Base-by-base conservation (phyloP, 2,797 vertebrate genomes). In the Distichodus sexfasciatus region DNA sequence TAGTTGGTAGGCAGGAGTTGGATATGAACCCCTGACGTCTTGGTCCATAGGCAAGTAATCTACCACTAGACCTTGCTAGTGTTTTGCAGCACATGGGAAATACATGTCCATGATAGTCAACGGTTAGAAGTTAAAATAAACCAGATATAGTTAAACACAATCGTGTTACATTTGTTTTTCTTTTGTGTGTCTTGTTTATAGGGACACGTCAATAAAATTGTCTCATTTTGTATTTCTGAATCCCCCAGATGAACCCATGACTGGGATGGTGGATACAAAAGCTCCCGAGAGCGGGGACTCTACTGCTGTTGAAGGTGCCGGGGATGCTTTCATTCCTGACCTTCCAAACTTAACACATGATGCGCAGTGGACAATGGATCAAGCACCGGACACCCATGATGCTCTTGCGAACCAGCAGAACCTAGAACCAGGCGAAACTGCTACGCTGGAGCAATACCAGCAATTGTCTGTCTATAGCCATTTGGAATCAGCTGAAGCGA, bases 181-280 rank as follows among this genome's bases (percentile, higher is more conserved):
- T n/a, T 59, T 23, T 40, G 12, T 26, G 2, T 12, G 41, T 14
- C 6, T 40, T 40, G 2, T n/a, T n/a, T n/a, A n/a, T n/a, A n/a
- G n/a, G n/a, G n/a, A n/a, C n/a, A n/a, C n/a, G n/a, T n/a, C n/a
- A n/a, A n/a, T n/a, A n/a, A n/a, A n/a, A n/a, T n/a, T 29, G 33
- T 36, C 4, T 1, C 3, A 3, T 31, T n/a, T 28, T 11, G 3
- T 78, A 90, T 87, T 76, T 59, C 73, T 82, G 38, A 66, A 72
- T 35, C 50, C 81, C 66, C 74, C 74, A 66, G 81, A 85, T 14
- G 72, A 83, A 54, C 75, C 81, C 7, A 69, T 85, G 74, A 83
- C 81, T 77, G 89, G 87, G 83, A 91, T 90, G 86, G 82, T 92
- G 76, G 84, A 90, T 75, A 80, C 87, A 72, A 86, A 89, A 60